A percentile compares a stretch with the other conserved stretches of the same genome.
Conservation (phyloP, 2,113 vertebrate species). For the Mustelus asterias region DNA sequence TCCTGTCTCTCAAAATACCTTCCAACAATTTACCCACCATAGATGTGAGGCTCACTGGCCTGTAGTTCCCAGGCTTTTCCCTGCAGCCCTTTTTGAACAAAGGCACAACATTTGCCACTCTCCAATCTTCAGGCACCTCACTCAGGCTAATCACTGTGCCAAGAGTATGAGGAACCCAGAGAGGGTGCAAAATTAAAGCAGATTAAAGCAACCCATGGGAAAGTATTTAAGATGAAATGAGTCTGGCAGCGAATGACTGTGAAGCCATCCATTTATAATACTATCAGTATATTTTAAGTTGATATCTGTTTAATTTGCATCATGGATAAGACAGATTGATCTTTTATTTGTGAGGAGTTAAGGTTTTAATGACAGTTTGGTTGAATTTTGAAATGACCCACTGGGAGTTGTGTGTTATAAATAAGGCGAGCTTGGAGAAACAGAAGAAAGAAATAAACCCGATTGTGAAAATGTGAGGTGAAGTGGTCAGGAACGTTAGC, state of each 20-base stretch:
- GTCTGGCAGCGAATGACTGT: not conserved
- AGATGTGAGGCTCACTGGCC: too few species aligned
- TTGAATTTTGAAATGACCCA: not conserved
- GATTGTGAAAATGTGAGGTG: not conserved
- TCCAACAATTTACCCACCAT: too few species aligned
- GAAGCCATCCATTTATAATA: not conserved
- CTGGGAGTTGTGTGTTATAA: not conserved
- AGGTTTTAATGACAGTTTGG: not conserved
- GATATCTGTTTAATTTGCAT: not conserved
- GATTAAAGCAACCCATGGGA: not conserved
- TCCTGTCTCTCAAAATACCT: too few species aligned
- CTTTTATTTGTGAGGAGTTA: not conserved
- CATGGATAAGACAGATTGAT: not conserved
- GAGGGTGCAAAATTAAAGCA: not conserved
- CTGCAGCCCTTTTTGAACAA: too few species aligned
- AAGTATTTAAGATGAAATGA: not conserved
- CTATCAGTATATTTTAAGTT: not conserved
- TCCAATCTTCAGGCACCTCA: too few species aligned
- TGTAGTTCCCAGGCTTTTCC: too few species aligned
- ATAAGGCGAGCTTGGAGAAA: not conserved
- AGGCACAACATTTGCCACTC: too few species aligned
- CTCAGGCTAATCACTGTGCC: too few species aligned
- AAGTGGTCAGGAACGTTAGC: not conserved
- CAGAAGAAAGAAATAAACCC: not conserved
- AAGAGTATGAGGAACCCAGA: too few species aligned